A percentile compares a stretch with the other conserved stretches of the same genome.
Evolutionary conservation across 2,113 vertebrate species (phyloP).

Genomic region (Aepyceros melampus): DNA sequence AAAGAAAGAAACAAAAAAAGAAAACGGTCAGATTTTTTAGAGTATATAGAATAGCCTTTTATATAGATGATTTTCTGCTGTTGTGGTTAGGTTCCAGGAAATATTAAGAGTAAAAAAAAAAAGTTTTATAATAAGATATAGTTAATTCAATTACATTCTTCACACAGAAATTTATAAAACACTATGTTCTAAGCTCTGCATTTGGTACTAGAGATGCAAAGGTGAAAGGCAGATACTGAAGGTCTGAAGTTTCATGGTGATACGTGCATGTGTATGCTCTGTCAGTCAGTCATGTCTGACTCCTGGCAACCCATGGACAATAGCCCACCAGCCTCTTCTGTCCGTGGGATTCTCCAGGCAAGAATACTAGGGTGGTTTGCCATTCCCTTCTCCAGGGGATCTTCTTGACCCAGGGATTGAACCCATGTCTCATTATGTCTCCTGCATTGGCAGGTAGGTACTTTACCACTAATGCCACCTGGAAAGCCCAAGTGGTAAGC

Average conservation of each 20-base stretch:
- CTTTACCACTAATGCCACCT: not conserved
- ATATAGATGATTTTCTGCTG: not conserved
- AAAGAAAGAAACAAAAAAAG: fast-evolving
- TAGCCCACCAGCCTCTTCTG: not conserved
- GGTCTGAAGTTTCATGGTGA: not conserved
- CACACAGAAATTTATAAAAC: not conserved
- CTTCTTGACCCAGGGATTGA: not conserved
- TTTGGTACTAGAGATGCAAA: not conserved
- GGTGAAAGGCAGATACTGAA: not conserved
- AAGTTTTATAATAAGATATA: not conserved
- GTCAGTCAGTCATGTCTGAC: not conserved
- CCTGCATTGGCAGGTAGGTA: not conserved
- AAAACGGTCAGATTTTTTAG: not conserved
- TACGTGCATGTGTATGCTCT: fast-evolving
- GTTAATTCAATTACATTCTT: not conserved
- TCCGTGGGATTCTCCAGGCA: not conserved
- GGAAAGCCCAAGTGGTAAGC: not conserved
- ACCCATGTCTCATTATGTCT: not conserved
- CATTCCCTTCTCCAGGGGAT: not conserved
- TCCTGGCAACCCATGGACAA: not conserved
- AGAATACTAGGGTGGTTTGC: not conserved
- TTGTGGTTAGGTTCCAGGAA: not conserved
- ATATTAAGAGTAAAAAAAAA: not conserved
- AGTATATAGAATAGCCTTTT: not conserved
- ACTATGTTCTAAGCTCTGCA: not conserved